phyloP scores from a whole-genome alignment of 1,140 invertebrate species.

The Conus betulinus region DNA sequence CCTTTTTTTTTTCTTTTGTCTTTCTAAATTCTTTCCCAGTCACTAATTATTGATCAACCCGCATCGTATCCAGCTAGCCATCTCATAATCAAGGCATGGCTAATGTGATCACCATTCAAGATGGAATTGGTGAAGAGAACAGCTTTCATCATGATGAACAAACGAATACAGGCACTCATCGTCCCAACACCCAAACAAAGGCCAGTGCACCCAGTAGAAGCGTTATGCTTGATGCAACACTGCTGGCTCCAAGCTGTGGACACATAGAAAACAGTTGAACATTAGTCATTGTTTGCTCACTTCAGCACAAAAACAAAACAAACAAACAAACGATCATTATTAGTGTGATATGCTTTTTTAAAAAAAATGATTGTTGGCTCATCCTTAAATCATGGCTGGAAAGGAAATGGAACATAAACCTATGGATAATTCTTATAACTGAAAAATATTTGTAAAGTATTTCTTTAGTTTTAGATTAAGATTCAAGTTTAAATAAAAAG shows the following conservation, averaged over 20 bases:
- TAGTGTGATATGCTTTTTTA: background rate
- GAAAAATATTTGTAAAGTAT: too few relatives aligned
- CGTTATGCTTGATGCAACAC: constrained; percentile 10
- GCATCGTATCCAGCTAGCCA: too few relatives aligned
- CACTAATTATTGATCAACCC: too few relatives aligned
- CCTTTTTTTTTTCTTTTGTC: too few relatives aligned
- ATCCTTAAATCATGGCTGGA: background rate
- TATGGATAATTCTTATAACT: background rate
- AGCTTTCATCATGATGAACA: background rate
- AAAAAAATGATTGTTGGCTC: background rate
- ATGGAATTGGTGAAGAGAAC: background rate
- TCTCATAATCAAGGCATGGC: background rate
- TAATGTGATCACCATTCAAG: background rate
- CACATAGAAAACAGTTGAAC: background rate
- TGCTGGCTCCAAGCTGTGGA: constrained; percentile 29
- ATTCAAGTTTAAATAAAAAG: too few relatives aligned
- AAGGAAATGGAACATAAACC: background rate
- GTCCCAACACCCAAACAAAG: constrained; percentile 3
- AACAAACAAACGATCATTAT: background rate
- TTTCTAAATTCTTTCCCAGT: too few relatives aligned
- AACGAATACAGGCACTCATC: background rate
- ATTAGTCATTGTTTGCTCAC: background rate
- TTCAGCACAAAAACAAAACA: background rate
- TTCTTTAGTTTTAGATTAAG: too few relatives aligned
- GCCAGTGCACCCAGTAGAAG: constrained; percentile 19